phyloP scores from a whole-genome alignment of 2,113 vertebrate genomes.

The Catharus bicknelli region DNA sequence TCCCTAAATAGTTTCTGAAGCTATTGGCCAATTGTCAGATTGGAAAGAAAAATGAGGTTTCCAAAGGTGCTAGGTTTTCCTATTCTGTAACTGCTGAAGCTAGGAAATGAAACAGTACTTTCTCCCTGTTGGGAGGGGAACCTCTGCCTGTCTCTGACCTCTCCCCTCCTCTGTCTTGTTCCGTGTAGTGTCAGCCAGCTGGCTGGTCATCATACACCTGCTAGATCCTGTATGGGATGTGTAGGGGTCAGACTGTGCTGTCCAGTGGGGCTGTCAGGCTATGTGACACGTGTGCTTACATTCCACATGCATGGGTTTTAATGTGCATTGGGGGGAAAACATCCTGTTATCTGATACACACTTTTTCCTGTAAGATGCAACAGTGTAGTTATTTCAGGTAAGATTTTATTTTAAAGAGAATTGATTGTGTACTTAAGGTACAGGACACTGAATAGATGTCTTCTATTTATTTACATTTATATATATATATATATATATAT shows the following conservation, averaged over 20 bases:
- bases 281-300: neutral
- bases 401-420: neutral
- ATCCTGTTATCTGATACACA: neutral
- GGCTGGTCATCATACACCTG: rapidly evolving
- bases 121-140: rapidly evolving
- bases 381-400: neutral
- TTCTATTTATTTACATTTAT: neutral
- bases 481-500: neutral
- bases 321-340: neutral
- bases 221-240: too few relatives aligned
- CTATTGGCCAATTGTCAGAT: neutral
- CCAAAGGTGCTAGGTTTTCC: neutral
- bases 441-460: neutral
- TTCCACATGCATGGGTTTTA: neutral
- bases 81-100: neutral
- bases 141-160: neutral
- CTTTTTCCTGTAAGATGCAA: neutral
- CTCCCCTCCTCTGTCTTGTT: neutral
- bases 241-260: neutral
- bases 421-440: neutral
- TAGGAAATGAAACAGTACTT: neutral
- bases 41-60: neutral
- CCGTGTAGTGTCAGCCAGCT: neutral
- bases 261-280: neutral
- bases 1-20: neutral